Conservation (phyloP, 1,140 invertebrate species). For the Coenobita brevimanus region DNA sequence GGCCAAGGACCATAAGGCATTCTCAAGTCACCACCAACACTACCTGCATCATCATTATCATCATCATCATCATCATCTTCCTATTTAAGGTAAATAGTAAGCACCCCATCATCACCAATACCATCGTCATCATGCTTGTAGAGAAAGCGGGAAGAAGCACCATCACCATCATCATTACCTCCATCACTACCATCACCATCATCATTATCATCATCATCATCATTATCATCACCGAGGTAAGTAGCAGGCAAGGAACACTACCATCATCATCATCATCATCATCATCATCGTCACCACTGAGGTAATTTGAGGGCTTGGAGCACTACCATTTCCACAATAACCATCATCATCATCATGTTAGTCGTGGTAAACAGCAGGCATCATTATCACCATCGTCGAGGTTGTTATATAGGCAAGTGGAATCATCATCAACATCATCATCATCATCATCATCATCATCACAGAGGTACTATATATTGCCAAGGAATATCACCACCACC, state of each 20-base stretch:
- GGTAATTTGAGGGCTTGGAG: too few relatives aligned
- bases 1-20: too few relatives aligned
- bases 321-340: neutral
- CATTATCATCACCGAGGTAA: neutral
- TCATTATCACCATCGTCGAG: neutral
- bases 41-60: too few relatives aligned
- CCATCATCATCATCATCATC: neutral
- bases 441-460: neutral
- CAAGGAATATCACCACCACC: neutral
- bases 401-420: too few relatives aligned
- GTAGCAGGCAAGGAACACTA: neutral
- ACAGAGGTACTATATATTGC: too few relatives aligned
- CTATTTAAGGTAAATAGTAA: too few relatives aligned
- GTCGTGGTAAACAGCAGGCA: neutral
- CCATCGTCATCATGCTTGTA: neutral
- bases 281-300: neutral
- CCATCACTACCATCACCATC: too few relatives aligned
- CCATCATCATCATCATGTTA: neutral
- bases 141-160: too few relatives aligned
- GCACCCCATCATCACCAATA: neutral
- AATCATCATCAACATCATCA: conserved; percentile 18
- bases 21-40: too few relatives aligned
- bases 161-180: too few relatives aligned
- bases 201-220: conserved; percentile 24
- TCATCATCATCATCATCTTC: too few relatives aligned